A percentile compares a stretch with the other conserved stretches of the same genome.
Evolutionary conservation across 2,888 invertebrate species (phyloP).

Genomic region (Drosophila mulleri): DNA sequence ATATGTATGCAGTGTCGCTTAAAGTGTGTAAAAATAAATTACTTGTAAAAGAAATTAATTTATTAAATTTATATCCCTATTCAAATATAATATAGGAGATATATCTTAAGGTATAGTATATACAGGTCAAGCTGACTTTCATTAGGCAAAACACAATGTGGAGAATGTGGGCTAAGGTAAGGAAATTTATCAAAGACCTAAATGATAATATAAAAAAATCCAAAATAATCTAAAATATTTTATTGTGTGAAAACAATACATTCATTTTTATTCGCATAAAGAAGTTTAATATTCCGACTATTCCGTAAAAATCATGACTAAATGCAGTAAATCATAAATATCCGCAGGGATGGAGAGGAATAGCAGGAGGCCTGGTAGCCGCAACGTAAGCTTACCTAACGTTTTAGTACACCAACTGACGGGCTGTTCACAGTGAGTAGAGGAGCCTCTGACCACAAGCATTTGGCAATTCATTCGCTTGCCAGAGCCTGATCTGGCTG

Average conservation of each 20-base stretch:
- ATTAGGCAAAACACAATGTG: no score
- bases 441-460: constrained; percentile 45
- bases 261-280: no score
- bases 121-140: no score
- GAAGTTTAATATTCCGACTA: neutral
- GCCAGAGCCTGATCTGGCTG: constrained; percentile 18
- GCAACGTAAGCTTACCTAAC: neutral
- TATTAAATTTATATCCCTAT: no score
- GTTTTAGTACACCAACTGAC: constrained; percentile 26
- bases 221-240: no score
- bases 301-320: neutral
- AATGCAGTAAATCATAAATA: neutral
- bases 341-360: neutral
- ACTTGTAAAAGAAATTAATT: no score
- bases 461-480: constrained; percentile 59
- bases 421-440: constrained; percentile 8
- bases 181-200: no score
- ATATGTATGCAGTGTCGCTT: constrained; percentile 55
- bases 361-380: neutral
- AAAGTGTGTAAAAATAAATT: constrained; percentile 24
- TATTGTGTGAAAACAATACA: no score
- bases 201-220: no score
- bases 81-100: no score
- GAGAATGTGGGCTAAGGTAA: no score
- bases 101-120: no score